Evolutionary conservation across 64 coral and sea anemone species (phyloP).

Genomic region (Catalaphyllia jardinei): DNA sequence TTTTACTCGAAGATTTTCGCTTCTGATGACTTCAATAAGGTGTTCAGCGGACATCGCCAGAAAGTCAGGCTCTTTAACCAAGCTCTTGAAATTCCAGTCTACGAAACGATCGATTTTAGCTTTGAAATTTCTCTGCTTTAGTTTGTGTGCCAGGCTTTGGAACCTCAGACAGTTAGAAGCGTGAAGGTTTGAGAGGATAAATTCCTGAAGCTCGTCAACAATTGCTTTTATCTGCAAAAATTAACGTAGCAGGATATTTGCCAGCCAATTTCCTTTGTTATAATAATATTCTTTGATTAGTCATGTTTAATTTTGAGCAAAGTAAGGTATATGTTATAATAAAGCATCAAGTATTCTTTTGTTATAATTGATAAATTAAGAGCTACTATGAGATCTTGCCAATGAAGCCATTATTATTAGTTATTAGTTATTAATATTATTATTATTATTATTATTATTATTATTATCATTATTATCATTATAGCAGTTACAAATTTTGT

Average conservation of each 20-base stretch:
- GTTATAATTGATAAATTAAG: too few relatives aligned
- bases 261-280: too few relatives aligned
- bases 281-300: too few relatives aligned
- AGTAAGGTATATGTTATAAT: too few relatives aligned
- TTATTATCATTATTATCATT: too few relatives aligned
- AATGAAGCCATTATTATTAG: too few relatives aligned
- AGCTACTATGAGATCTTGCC: too few relatives aligned
- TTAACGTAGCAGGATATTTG: background rate
- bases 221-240: slow-evolving; percentile 58
- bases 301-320: too few relatives aligned
- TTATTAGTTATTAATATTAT: too few relatives aligned
- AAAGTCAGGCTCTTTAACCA: slow-evolving; percentile 61
- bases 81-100: slow-evolving; percentile 80
- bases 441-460: too few relatives aligned
- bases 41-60: slow-evolving; percentile 61
- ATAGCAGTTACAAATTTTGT: too few relatives aligned
- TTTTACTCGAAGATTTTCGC: slow-evolving; percentile 82
- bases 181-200: slow-evolving; percentile 47
- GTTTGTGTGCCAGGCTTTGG: slow-evolving; percentile 50
- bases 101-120: slow-evolving; percentile 81
- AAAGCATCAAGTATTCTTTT: too few relatives aligned
- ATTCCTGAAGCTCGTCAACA: slow-evolving; percentile 56
- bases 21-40: slow-evolving; percentile 72
- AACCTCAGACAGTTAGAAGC: slow-evolving; percentile 77
- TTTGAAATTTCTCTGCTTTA: slow-evolving; percentile 60